phyloP scores from a whole-genome alignment of 2,888 invertebrate species.

The Cybosia mesomella region DNA sequence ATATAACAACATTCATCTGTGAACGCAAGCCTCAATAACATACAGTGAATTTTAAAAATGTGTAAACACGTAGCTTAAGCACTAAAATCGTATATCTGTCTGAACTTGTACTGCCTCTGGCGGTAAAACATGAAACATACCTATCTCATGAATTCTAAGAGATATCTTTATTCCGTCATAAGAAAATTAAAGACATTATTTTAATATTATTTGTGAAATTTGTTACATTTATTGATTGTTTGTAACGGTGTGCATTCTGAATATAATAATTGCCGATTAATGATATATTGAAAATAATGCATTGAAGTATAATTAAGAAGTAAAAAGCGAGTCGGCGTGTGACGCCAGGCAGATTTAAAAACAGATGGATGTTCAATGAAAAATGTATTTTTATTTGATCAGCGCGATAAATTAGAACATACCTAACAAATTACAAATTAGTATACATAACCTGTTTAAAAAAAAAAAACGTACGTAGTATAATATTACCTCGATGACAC shows the following conservation, averaged over 20 bases:
- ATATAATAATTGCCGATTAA: constrained; percentile 21
- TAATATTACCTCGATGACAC: too few species aligned
- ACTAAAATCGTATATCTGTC: background rate
- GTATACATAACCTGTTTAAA: too few species aligned
- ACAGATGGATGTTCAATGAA: too few species aligned
- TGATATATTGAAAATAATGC: background rate
- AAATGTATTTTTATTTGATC: too few species aligned
- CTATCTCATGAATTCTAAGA: background rate
- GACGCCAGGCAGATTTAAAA: too few species aligned
- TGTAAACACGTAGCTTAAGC: too few species aligned
- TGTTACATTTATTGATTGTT: constrained; percentile 10
- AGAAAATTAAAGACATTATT: constrained; percentile 27
- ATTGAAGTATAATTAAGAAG: background rate
- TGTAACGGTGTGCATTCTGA: constrained; percentile 24
- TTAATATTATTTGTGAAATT: constrained; percentile 12
- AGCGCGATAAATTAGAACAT: too few species aligned
- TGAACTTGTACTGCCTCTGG: background rate
- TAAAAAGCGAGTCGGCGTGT: too few species aligned
- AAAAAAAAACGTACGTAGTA: too few species aligned
- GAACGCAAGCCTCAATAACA: background rate
- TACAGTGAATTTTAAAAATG: too few species aligned
- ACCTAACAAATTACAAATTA: too few species aligned
- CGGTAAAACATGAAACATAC: background rate
- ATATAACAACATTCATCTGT: background rate
- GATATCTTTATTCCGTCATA: background rate